These are phyloP conservation scores for Hoplodrina ambigua DNA, from an alignment of 2,888 invertebrate species.

Conservation along the genomic window DNA sequence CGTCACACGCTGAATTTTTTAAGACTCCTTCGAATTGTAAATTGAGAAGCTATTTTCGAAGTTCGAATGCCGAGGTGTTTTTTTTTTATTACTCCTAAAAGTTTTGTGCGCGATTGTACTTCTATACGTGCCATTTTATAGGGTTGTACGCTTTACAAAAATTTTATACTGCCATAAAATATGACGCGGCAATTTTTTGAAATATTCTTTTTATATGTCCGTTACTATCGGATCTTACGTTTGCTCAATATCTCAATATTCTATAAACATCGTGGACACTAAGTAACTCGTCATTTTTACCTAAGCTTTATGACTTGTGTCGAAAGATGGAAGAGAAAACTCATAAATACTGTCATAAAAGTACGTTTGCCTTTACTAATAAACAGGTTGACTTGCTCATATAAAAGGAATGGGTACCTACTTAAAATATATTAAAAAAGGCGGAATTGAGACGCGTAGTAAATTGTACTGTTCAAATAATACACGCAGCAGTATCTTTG, in stretches of 20 bases:
- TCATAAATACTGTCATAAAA: conserved; percentile 51
- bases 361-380: conserved; percentile 41
- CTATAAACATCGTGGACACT: conserved; percentile 38
- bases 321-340: conserved; percentile 43
- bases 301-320: conserved; percentile 48
- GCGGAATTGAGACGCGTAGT: conserved; percentile 21
- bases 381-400: conserved; percentile 30
- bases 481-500: conserved; percentile 5
- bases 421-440: conserved; percentile 43
- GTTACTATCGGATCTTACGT: conserved; percentile 20
- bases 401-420: conserved; percentile 37
- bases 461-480: conserved; percentile 13
- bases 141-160: conserved; percentile 14
- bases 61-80: conserved; percentile 27
- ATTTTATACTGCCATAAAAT: conserved; percentile 36
- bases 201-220: conserved; percentile 36
- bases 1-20: conserved; percentile 56
- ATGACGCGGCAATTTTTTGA: conserved; percentile 9
- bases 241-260: conserved; percentile 46
- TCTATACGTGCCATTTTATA: conserved; percentile 18
- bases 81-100: conserved; percentile 41
- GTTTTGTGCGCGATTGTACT: conserved; percentile 34
- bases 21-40: conserved; percentile 42
- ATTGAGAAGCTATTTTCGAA: conserved; percentile 37
- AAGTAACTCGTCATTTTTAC: conserved; percentile 49